phyloP scores from a whole-genome alignment of 1,140 invertebrate genomes.

The Neomicropteryx cornuta region DNA sequence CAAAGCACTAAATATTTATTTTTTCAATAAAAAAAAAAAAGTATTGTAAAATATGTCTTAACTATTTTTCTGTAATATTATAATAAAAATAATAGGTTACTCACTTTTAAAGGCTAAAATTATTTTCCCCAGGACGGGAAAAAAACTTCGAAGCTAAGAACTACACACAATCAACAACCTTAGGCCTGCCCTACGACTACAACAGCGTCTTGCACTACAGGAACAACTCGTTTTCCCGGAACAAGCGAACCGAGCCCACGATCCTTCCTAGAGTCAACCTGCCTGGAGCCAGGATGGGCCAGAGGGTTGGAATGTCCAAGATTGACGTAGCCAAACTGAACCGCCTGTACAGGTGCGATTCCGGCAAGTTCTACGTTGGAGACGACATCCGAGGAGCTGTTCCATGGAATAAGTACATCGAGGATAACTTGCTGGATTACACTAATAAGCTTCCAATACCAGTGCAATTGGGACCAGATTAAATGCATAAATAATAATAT shows the following conservation, averaged over 20 bases:
- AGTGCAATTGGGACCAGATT: conserved; percentile 12
- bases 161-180: conserved; percentile 13
- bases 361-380: conserved; percentile 10
- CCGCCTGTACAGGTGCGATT: conserved; percentile 14
- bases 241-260: conserved; percentile 12
- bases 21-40: no score
- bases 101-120: no score
- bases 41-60: no score
- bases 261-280: conserved; percentile 10
- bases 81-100: no score
- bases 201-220: conserved; percentile 64
- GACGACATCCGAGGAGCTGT: conserved; percentile 12
- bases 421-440: conserved; percentile 12
- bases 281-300: conserved; percentile 10
- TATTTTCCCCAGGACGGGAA: conserved; percentile 15
- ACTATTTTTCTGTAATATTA: no score
- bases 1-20: no score
- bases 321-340: conserved; percentile 15
- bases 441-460: conserved; percentile 14
- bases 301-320: conserved; percentile 12
- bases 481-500: no score
- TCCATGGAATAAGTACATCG: conserved; percentile 12
- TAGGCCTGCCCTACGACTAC: conserved; percentile 52
- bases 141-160: conserved; percentile 14
- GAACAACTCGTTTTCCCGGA: conserved; percentile 15